A percentile compares a stretch with the other conserved stretches of the same genome.
These are phyloP conservation scores for Biston betularia DNA, from an alignment of 2,888 invertebrate species.

Conservation along the genomic window DNA sequence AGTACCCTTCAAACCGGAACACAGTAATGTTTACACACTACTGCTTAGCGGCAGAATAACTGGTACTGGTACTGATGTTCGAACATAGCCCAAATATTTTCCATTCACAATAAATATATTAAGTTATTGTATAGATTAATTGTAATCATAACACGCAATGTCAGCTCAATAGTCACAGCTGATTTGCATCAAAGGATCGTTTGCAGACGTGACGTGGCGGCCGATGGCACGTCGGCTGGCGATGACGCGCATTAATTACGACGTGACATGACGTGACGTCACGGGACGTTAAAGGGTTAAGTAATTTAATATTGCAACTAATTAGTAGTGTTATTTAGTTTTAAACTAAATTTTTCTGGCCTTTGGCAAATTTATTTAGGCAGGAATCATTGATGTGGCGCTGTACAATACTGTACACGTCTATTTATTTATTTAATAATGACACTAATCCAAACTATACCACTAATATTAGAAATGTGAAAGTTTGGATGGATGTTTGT, in stretches of 20 bases:
- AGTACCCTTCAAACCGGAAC: no score
- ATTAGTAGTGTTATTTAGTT: slow-evolving; percentile 6
- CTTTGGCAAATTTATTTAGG: no score
- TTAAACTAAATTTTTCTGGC: neutral
- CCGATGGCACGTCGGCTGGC: slow-evolving; percentile 35
- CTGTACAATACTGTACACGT: no score
- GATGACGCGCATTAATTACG: slow-evolving; percentile 30
- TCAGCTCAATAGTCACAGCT: slow-evolving; percentile 16
- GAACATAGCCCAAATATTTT: neutral
- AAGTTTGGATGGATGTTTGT: no score
- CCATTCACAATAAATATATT: neutral
- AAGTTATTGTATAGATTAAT: neutral
- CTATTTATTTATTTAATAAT: no score
- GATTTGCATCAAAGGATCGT: slow-evolving; percentile 39
- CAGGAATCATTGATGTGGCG: no score
- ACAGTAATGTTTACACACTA: no score
- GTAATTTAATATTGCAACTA: slow-evolving; percentile 26
- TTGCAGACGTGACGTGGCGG: slow-evolving; percentile 39
- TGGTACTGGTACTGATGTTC: no score
- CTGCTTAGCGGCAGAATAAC: no score
- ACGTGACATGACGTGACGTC: slow-evolving; percentile 10
- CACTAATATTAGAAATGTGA: no score
- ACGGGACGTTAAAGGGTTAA: slow-evolving; percentile 8
- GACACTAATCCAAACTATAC: no score
- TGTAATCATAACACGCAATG: neutral